Evolutionary conservation across 2,797 vertebrate species (phyloP).

Genomic region (Philypnodon macrostomus): DNA sequence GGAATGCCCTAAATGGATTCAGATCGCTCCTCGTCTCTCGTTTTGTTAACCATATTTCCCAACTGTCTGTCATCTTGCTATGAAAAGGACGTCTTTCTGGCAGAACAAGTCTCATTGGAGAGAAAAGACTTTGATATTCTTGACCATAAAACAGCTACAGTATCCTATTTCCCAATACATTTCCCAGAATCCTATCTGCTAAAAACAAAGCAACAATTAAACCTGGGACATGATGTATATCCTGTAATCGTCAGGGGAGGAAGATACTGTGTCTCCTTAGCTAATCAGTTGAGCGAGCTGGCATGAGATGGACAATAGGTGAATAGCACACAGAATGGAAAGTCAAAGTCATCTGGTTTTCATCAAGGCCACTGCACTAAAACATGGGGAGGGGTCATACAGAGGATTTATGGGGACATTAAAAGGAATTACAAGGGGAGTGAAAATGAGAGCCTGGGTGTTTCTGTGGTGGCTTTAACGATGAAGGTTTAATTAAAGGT

Average conservation of each 20-base stretch:
- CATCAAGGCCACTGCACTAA: conserved; percentile 50
- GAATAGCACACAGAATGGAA: conserved; percentile 44
- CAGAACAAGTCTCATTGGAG: conserved; percentile 2
- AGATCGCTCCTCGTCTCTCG: conserved; percentile 17
- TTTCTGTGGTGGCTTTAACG: conserved; percentile 17
- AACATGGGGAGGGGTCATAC: conserved; percentile 42
- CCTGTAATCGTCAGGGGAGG: conserved; percentile 12
- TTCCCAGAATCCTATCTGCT: neutral
- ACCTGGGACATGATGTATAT: neutral
- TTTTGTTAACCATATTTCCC: conserved; percentile 32
- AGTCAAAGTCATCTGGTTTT: conserved; percentile 62
- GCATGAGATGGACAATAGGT: conserved; percentile 54
- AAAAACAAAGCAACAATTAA: conserved; percentile 23
- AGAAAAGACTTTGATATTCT: neutral
- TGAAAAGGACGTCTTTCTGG: conserved; percentile 31
- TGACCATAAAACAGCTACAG: neutral
- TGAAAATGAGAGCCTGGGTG: conserved; percentile 41
- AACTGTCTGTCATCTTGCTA: conserved; percentile 25
- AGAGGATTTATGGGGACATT: conserved; percentile 52
- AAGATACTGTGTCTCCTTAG: conserved; percentile 5
- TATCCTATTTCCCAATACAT: neutral
- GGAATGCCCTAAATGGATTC: conserved; percentile 43
- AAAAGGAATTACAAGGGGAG: conserved; percentile 55
- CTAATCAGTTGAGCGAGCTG: conserved; percentile 37
- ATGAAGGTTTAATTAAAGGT: conserved; percentile 1